Conservation (phyloP, 2,888 invertebrate species). For the Agriopis aurantiaria region DNA sequence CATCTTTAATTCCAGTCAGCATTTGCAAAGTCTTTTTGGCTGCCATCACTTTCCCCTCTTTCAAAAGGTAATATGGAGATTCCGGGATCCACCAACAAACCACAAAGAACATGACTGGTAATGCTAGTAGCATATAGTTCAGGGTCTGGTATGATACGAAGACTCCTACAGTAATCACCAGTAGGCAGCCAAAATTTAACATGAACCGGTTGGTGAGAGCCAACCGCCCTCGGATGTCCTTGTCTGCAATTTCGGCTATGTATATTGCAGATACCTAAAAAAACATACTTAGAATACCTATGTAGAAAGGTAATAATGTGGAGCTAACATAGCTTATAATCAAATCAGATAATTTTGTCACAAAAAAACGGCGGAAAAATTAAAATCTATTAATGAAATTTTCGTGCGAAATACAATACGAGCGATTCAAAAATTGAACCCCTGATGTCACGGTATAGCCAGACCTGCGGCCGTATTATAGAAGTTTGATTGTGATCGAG, state of each 20-base stretch:
- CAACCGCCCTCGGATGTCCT: constrained; percentile 73
- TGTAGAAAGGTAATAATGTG: no score
- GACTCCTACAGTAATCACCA: constrained; percentile 71
- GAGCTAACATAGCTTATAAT: no score
- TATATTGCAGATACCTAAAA: constrained; percentile 75
- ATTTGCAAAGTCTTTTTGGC: constrained; percentile 71
- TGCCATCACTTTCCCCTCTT: constrained; percentile 72
- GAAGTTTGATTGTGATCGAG: no score
- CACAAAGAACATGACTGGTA: constrained; percentile 78
- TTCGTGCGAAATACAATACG: no score
- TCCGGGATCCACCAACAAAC: constrained; percentile 86
- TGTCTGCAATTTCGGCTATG: constrained; percentile 76
- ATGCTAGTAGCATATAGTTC: constrained; percentile 72
- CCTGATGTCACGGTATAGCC: no score
- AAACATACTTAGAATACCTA: neutral
- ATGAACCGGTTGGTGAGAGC: constrained; percentile 64
- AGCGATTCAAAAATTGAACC: no score
- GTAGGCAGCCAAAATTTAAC: constrained; percentile 69
- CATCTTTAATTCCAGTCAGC: constrained; percentile 67
- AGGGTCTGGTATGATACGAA: constrained; percentile 67
- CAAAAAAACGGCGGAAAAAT: no score
- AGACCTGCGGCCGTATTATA: no score
- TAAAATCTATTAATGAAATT: no score
- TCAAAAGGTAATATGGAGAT: constrained; percentile 86
- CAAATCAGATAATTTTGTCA: no score